Base-by-base conservation (phyloP, 2,888 invertebrate genomes). In the Calephelis perditalis region DNA sequence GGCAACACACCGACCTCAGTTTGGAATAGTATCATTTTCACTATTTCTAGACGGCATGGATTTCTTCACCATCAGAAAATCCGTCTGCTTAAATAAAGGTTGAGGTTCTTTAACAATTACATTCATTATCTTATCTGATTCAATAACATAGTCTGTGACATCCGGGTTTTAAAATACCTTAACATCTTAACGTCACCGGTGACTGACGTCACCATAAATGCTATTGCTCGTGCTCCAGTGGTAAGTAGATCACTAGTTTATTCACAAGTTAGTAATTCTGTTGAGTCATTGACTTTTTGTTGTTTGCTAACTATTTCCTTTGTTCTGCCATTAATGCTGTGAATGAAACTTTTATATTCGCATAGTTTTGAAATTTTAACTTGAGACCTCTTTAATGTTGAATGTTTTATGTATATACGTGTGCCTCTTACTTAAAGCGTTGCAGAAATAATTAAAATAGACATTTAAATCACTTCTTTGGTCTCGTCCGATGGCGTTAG, bases 241-340 rank as follows among this genome's bases (percentile, higher is more conserved):
- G 52, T 52, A 52, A 52, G 52, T 52, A 52, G 52, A 52, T 52
- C 52, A 52, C 52, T 52, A 52, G 52, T 52, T 52, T 52, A 52
- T 52, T 52, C 52, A 52, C 52, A 52, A 52, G 52, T 52, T 35
- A 52, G 52, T 35, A 36, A 52, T 52, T 52, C 52, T 52, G 52
- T 52, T 52, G 52, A 52, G 52, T 52, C 52, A 52, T 52, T 52
- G 52, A 52, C 52, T 52, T 52, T 52, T 52, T 52, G 52, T 52
- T 52, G n/a, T 52, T 52, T 35, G 52, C 36, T 52, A 52, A 52
- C 49, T 52, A 52, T 52, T 52, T 52, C 49, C 49, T 52, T 52
- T 52, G 49, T 52, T 52, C 49, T 52, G 35, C 26, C 49, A 52
- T 52, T 52, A 52, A 52, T 52, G 49, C 35, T 52, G 49, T 52